phyloP scores from a whole-genome alignment of 2,797 vertebrate genomes.

The Anniella stebbinsi region DNA sequence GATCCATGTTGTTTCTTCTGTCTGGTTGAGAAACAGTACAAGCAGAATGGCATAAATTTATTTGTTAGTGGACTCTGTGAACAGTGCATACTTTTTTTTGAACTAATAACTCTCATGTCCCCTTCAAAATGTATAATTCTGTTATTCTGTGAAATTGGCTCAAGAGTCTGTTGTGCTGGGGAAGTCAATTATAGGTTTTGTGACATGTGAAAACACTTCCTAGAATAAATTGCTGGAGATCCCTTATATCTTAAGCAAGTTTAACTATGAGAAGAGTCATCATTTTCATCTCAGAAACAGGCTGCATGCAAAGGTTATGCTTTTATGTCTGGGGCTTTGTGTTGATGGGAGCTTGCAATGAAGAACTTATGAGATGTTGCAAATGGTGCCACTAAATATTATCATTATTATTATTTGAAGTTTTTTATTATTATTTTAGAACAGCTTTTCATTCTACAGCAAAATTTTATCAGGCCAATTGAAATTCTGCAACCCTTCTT shows the following conservation, averaged over 20 bases:
- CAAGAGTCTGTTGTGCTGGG: background rate
- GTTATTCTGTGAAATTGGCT: background rate
- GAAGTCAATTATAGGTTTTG: background rate
- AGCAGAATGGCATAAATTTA: background rate
- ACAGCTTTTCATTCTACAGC: background rate
- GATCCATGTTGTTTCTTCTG: background rate
- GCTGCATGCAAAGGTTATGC: fast-evolving
- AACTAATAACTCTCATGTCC: background rate
- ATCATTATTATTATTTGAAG: background rate
- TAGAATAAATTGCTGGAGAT: background rate
- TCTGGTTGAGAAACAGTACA: background rate
- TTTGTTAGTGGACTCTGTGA: background rate
- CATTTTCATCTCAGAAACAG: background rate
- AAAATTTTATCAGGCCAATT: conserved; percentile 19
- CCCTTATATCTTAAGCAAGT: background rate
- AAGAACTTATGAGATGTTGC: background rate
- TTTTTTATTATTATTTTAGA: conserved; percentile 30
- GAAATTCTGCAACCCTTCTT: conserved; percentile 44
- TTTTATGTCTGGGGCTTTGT: background rate
- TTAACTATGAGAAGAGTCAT: background rate
- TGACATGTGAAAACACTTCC: background rate
- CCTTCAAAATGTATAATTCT: background rate
- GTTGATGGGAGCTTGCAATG: fast-evolving
- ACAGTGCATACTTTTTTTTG: background rate
- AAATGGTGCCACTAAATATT: fast-evolving